These are phyloP conservation scores for Crotophaga sulcirostris DNA, from an alignment of 2,113 vertebrate species.

Conservation along the genomic window DNA sequence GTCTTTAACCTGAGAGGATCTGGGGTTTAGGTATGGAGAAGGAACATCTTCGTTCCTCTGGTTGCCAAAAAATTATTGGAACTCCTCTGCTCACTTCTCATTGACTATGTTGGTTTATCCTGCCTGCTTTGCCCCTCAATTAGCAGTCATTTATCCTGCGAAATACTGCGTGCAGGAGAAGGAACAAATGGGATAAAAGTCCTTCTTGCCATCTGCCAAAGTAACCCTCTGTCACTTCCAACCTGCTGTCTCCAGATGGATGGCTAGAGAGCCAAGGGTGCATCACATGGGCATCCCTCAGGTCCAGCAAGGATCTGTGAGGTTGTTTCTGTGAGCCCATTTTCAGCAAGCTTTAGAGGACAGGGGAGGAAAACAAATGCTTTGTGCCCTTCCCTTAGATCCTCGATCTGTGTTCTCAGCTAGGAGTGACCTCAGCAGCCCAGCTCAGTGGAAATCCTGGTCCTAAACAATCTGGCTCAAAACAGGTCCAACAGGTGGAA, in stretches of 20 bases:
- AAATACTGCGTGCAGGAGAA: neutral
- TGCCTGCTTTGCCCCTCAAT: neutral
- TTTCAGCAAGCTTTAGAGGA: neutral
- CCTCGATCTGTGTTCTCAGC: neutral
- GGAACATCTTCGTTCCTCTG: neutral
- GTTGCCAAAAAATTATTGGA: neutral
- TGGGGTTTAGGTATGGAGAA: neutral
- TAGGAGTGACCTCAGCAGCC: neutral
- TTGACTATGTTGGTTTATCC: neutral
- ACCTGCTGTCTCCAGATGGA: neutral
- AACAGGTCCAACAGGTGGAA: neutral
- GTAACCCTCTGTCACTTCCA: neutral
- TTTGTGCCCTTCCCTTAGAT: neutral
- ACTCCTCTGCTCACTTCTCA: neutral
- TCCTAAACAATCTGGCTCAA: neutral
- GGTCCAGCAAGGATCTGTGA: neutral
- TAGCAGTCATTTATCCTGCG: neutral
- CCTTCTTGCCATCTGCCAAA: slow-evolving; percentile 6
- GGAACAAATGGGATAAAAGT: neutral
- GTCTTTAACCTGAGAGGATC: neutral
- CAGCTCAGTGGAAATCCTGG: neutral
- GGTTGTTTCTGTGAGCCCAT: neutral
- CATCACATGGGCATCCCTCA: neutral
- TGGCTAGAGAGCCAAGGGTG: neutral
- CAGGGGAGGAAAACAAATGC: fast-evolving